These are phyloP conservation scores for Odontamblyopus lacepedii DNA, from an alignment of 2,797 vertebrate species.

Conservation along the genomic window DNA sequence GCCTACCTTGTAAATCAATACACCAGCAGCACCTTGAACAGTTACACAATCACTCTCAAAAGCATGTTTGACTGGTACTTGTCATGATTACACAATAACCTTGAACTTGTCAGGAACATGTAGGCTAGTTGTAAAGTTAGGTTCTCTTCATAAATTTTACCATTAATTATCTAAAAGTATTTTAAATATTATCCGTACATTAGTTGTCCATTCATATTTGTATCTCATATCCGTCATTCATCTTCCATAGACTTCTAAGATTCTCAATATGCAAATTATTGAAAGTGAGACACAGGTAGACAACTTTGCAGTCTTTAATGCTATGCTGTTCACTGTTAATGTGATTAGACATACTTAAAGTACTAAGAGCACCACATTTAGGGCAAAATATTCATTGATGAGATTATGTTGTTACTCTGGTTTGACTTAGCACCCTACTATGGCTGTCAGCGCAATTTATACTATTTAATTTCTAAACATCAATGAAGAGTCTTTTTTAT, in stretches of 20 bases:
- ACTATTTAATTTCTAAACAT: no score
- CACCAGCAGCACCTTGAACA: conserved; percentile 19
- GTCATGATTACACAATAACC: background rate
- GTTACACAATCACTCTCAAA: conserved; percentile 45
- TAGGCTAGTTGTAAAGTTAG: background rate
- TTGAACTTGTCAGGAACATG: background rate
- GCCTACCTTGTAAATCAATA: conserved; percentile 43
- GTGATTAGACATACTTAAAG: conserved; percentile 14
- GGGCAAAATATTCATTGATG: conserved; percentile 10
- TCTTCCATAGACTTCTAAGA: background rate
- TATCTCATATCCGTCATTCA: background rate
- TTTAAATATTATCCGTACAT: no score
- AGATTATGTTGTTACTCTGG: background rate
- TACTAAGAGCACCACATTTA: conserved; percentile 27
- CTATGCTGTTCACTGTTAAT: conserved; percentile 18
- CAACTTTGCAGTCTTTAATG: background rate
- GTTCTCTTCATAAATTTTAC: background rate
- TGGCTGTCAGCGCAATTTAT: no score
- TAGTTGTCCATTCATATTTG: background rate
- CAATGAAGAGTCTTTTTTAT: no score
- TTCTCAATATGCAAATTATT: background rate
- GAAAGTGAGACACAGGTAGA: background rate
- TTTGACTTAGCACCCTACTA: no score
- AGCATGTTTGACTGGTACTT: background rate
- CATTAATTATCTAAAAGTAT: no score